phyloP scores from a whole-genome alignment of 2,797 vertebrate genomes.

The Parauchenoglanis punctatus region DNA sequence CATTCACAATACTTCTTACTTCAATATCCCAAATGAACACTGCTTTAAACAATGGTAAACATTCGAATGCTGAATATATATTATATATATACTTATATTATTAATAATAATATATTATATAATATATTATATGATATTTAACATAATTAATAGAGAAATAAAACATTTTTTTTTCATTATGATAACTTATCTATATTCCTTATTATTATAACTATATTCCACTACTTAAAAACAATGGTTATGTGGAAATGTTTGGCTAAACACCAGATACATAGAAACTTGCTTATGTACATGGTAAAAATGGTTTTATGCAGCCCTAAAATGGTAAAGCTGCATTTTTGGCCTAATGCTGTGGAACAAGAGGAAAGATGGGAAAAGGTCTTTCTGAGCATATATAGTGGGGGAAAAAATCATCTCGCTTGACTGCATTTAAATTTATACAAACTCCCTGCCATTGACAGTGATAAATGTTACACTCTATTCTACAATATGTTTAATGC shows the following conservation, averaged over 20 bases:
- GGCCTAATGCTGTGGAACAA: conserved; percentile 59
- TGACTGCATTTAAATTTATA: conserved; percentile 99
- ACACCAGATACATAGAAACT: conserved; percentile 59
- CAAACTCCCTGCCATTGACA: conserved; percentile 98
- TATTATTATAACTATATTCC: no score
- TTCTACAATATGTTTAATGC: conserved; percentile 99
- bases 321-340: conserved; percentile 57
- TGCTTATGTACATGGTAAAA: conserved; percentile 38
- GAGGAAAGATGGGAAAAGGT: conserved; percentile 80
- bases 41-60: background rate
- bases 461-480: conserved; percentile 99
- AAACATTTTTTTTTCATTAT: background rate
- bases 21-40: background rate
- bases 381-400: conserved; percentile 70
- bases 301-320: conserved; percentile 50
- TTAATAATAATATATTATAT: no score
- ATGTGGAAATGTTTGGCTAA: conserved; percentile 20
- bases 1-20: background rate
- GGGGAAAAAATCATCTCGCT: conserved; percentile 84
- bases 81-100: no score
- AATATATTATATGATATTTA: background rate
- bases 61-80: no score
- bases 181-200: no score
- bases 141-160: background rate
- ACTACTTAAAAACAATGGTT: conserved; percentile 5